A percentile compares a stretch with the other conserved stretches of the same genome.
Evolutionary conservation across 2,888 invertebrate genomes (phyloP).

Genomic region (Ypsolopha scabrella): DNA sequence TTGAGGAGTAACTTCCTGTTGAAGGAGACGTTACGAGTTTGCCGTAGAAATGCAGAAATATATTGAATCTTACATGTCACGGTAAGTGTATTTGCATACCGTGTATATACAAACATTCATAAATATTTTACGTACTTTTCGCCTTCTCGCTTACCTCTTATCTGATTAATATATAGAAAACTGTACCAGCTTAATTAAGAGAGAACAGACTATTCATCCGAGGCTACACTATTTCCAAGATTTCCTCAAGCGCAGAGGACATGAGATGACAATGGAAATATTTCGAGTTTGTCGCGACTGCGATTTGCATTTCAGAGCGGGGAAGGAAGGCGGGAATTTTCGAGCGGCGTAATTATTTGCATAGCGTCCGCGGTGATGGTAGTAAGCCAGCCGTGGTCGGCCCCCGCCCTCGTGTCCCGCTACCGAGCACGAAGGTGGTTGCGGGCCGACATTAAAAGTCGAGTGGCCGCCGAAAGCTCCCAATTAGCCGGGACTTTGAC

Average conservation of each 20-base stretch:
- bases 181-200: not conserved
- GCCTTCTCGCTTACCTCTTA: too few relatives aligned
- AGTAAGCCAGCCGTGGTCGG: slow-evolving; percentile 15
- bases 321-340: slow-evolving; percentile 25
- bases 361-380: slow-evolving; percentile 24
- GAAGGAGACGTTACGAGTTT: too few relatives aligned
- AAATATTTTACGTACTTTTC: too few relatives aligned
- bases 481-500: slow-evolving; percentile 62
- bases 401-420: not conserved
- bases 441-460: slow-evolving; percentile 42
- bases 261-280: not conserved
- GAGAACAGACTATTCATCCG: too few relatives aligned
- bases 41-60: too few relatives aligned
- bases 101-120: too few relatives aligned
- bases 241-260: not conserved
- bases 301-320: slow-evolving; percentile 25
- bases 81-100: too few relatives aligned
- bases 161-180: not conserved
- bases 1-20: too few relatives aligned
- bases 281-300: slow-evolving; percentile 12
- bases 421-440: not conserved
- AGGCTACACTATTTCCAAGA: too few relatives aligned
- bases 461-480: slow-evolving; percentile 43
- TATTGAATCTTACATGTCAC: too few relatives aligned
- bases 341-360: slow-evolving; percentile 36